These are phyloP conservation scores for Sciurus niger DNA, from an alignment of 2,113 vertebrate genomes.

Conservation along the genomic window DNA sequence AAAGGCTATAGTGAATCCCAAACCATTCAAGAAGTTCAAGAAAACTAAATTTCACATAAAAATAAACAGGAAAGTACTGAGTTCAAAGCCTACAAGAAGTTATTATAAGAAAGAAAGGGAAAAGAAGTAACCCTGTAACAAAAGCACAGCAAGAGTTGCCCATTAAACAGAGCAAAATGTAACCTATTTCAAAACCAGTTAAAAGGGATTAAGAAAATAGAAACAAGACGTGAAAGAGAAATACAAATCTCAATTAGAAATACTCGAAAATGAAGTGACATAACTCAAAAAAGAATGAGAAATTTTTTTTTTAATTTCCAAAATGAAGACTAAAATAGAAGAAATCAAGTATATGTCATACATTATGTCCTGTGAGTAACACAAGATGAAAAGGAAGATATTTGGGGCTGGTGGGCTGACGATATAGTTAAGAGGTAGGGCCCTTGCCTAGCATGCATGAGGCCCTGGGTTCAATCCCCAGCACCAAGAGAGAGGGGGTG, in stretches of 20 bases:
- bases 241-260: conserved; percentile 18
- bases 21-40: not conserved
- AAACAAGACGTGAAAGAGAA: conserved; percentile 5
- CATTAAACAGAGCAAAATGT: not conserved
- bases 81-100: not conserved
- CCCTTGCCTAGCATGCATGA: too few relatives aligned
- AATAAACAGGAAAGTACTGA: not conserved
- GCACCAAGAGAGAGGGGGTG: too few relatives aligned
- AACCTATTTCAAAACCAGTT: conserved; percentile 18
- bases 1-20: conserved; percentile 15
- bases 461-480: too few relatives aligned
- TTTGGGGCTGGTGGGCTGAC: not conserved
- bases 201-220: conserved; percentile 31
- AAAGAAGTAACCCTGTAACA: not conserved
- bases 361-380: not conserved
- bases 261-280: not conserved
- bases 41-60: conserved; percentile 40
- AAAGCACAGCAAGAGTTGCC: not conserved
- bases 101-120: not conserved
- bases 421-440: too few relatives aligned
- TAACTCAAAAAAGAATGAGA: not conserved
- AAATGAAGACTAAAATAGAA: conserved; percentile 45
- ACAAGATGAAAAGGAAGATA: not conserved
- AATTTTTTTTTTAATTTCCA: not conserved
- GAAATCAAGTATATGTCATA: conserved; percentile 17